Conservation (phyloP, 92 coral and sea anemone species). For the Porites divaricata region DNA sequence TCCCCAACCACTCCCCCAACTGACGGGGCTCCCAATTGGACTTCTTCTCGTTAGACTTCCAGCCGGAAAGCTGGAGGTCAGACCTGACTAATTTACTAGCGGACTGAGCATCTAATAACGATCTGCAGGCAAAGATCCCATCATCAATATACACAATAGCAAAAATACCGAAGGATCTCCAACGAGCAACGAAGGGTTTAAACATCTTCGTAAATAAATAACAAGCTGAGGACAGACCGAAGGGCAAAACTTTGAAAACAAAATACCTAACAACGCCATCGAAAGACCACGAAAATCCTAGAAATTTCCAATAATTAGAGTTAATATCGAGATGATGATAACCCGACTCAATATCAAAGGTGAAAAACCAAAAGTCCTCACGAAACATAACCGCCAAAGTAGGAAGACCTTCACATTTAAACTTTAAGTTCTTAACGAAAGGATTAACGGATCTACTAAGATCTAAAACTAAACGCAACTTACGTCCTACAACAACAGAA, state of each 20-base stretch:
- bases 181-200: neutral
- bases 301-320: neutral
- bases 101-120: neutral
- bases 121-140: neutral
- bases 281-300: too few species aligned
- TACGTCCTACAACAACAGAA: conserved; percentile 63
- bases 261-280: neutral
- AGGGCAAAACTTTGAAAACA: neutral
- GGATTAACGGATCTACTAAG: conserved; percentile 67
- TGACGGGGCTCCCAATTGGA: neutral
- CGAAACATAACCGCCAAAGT: conserved; percentile 64
- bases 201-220: neutral
- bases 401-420: conserved; percentile 62
- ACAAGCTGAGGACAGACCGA: neutral
- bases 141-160: neutral
- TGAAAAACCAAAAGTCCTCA: conserved; percentile 47
- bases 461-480: conserved; percentile 61
- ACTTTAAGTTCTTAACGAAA: conserved; percentile 34
- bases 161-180: neutral
- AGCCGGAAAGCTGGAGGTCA: neutral
- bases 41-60: neutral
- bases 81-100: neutral
- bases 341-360: neutral
- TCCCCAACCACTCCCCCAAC: too few species aligned
- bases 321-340: neutral